Evolutionary conservation across 1,140 invertebrate species (phyloP).

Genomic region (Brachionus sp.): DNA sequence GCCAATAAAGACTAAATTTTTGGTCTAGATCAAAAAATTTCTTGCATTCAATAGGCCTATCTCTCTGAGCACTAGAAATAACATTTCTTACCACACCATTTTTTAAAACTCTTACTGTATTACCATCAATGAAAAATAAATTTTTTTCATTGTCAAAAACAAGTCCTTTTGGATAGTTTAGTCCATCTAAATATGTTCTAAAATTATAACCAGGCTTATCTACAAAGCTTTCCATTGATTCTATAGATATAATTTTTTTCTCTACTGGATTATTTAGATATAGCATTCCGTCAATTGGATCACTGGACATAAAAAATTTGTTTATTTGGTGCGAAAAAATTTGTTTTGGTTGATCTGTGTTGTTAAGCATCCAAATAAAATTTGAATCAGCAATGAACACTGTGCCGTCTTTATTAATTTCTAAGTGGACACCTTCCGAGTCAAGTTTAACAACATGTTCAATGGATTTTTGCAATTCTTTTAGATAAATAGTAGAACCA

Average conservation of each 20-base stretch:
- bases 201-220: background rate
- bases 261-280: conserved; percentile 92
- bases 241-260: conserved; percentile 79
- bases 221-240: conserved; percentile 66
- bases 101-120: background rate
- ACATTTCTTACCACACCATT: background rate
- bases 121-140: conserved; percentile 57
- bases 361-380: conserved; percentile 79
- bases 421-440: conserved; percentile 76
- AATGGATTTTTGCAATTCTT: conserved; percentile 84
- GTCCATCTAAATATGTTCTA: conserved; percentile 64
- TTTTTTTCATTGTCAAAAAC: conserved; percentile 58
- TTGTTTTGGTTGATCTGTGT: conserved; percentile 66
- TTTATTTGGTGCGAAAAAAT: conserved; percentile 60
- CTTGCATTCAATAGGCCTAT: conserved; percentile 23
- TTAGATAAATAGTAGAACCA: conserved; percentile 89
- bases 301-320: conserved; percentile 88
- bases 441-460: conserved; percentile 80
- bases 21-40: background rate
- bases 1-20: conserved; percentile 78
- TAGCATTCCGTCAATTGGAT: conserved; percentile 83
- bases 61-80: conserved; percentile 67
- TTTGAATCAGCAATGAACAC: conserved; percentile 94
- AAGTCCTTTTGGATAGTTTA: conserved; percentile 51
- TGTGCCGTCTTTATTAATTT: conserved; percentile 83